These are phyloP conservation scores for Taurulus bubalis DNA, from an alignment of 2,113 vertebrate genomes.

Conservation along the genomic window DNA sequence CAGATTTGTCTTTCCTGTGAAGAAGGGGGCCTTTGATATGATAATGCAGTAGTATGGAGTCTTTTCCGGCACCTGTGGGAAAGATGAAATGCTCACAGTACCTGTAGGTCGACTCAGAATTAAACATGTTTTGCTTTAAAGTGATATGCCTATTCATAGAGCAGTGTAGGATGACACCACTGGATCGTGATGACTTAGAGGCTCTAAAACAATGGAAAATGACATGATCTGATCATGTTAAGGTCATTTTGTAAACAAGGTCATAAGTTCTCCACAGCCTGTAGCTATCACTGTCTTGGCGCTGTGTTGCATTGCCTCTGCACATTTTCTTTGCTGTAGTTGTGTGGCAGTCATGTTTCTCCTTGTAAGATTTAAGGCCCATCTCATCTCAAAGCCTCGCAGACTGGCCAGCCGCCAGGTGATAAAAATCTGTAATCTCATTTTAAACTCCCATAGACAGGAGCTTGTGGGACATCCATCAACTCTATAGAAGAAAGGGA, in stretches of 20 bases:
- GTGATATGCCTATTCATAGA: constrained; percentile 14
- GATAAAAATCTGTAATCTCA: constrained; percentile 82
- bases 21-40: constrained; percentile 74
- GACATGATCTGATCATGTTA: not conserved
- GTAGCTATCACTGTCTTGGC: not conserved
- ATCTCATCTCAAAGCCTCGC: constrained; percentile 59
- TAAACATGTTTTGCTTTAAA: constrained; percentile 41
- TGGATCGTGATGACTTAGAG: not conserved
- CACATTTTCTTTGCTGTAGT: constrained; percentile 7
- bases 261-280: constrained; percentile 20
- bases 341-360: constrained; percentile 59
- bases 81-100: constrained; percentile 53
- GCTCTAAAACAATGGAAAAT: constrained; percentile 10
- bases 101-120: constrained; percentile 45
- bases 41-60: constrained; percentile 45
- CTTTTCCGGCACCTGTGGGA: constrained; percentile 54
- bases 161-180: not conserved
- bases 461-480: constrained; percentile 74
- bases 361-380: constrained; percentile 70
- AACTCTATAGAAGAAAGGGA: constrained; percentile 63
- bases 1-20: constrained; percentile 59
- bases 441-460: constrained; percentile 78
- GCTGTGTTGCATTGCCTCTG: not conserved
- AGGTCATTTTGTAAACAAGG: constrained; percentile 28
- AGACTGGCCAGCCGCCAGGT: constrained; percentile 67